These are phyloP conservation scores for Orthosia incerta DNA, from an alignment of 2,888 invertebrate species.

Conservation along the genomic window DNA sequence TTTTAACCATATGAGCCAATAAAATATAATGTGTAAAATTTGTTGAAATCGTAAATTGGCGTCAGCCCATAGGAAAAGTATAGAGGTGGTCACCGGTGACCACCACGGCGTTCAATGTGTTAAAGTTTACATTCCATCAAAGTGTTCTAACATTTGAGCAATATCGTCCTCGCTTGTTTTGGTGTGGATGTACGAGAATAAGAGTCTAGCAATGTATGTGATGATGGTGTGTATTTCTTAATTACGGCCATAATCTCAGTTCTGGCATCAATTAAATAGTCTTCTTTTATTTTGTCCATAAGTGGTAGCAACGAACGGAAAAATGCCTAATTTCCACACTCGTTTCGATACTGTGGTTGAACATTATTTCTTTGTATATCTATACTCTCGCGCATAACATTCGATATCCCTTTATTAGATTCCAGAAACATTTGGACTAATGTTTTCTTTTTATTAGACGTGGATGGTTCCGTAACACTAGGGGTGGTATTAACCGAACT, in stretches of 20 bases:
- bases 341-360: slow-evolving; percentile 58
- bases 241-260: slow-evolving; percentile 61
- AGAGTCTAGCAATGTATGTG: slow-evolving; percentile 59
- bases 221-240: slow-evolving; percentile 63
- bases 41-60: too few relatives aligned
- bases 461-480: slow-evolving; percentile 58
- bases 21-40: too few relatives aligned
- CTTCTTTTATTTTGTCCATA: slow-evolving; percentile 64
- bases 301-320: slow-evolving; percentile 61
- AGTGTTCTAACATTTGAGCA: slow-evolving; percentile 52
- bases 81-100: too few relatives aligned
- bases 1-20: too few relatives aligned
- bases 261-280: slow-evolving; percentile 57
- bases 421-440: slow-evolving; percentile 63
- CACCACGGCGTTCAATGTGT: too few relatives aligned
- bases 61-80: too few relatives aligned
- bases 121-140: slow-evolving; percentile 54
- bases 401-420: slow-evolving; percentile 58
- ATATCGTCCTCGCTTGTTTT: slow-evolving; percentile 59
- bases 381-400: slow-evolving; percentile 62
- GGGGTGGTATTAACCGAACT: slow-evolving; percentile 60
- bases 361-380: slow-evolving; percentile 59
- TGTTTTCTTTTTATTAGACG: slow-evolving; percentile 59
- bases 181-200: slow-evolving; percentile 59
- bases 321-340: slow-evolving; percentile 63